Evolutionary conservation across 2,797 vertebrate species (phyloP), one percentile per base, ranked within the genome.

Genomic region (Gallinago solitaria): DNA sequence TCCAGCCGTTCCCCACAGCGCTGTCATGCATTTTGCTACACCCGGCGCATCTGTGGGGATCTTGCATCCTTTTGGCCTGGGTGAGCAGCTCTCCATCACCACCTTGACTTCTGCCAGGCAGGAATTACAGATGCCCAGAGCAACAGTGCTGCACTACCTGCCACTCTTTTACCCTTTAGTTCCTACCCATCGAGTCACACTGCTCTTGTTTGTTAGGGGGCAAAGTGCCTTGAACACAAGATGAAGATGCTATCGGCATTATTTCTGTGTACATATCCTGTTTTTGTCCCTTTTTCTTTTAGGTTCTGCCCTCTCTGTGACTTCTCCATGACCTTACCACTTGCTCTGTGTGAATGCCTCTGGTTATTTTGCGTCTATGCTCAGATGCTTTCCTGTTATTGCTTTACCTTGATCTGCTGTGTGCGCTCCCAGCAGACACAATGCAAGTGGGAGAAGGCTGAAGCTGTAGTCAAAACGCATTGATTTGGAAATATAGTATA

Each of bases 281-380:
- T 64, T 95, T 91, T 87, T 68, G 41, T 83, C 89, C 68, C 76
- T 83, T 87, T 87, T 93, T 94, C 84, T 94, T 94, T 70, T 14
- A 88, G 82, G 60, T 95, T 88, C 85, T 95, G 91, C 89, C 76
- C 85, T 95, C 50, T 15, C 33, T 75, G 60, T 97, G 96, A 96
- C 95, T 97, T 90, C 54, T 95, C 69, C 67, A 70, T 77, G 96
- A 97, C 94, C 95, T 96, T 89, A 87, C 61, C 18, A 78, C 85
- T 95, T 74, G 87, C 12, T 88, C 50, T 89, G 64, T 84, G 59
- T 57, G 74, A 93, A 48, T 64, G 96, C 96, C 95, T 94, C 93
- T 95, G 79, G 93, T 94, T 95, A 91, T 96, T 86, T 80, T 90
- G 65, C 5, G 3, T 86, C 69, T 95, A 37, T 30, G 73, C 84